Conservation (phyloP, 2,113 vertebrate genomes). For the Trichechus manatus region DNA sequence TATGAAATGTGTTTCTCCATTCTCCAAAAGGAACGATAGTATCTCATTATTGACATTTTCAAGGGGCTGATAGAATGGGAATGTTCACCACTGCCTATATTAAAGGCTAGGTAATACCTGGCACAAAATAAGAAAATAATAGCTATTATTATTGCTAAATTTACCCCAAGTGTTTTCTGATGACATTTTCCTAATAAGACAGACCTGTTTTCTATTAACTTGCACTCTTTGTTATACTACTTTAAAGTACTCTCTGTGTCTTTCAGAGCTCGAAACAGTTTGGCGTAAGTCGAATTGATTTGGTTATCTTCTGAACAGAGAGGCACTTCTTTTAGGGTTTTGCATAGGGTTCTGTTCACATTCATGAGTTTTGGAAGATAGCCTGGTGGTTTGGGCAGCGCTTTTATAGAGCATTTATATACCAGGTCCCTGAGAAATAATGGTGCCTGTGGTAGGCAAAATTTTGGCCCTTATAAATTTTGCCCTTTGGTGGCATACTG, state of each 20-base stretch:
- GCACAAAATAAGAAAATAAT: conserved; percentile 9
- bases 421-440: neutral
- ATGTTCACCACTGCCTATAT: neutral
- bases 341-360: neutral
- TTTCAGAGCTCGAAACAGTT: conserved; percentile 37
- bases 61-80: neutral
- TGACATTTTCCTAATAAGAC: conserved; percentile 31
- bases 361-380: neutral
- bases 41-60: neutral
- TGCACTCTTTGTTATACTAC: neutral
- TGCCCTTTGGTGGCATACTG: neutral
- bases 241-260: neutral
- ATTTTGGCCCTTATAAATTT: neutral
- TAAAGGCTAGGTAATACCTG: neutral
- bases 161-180: neutral
- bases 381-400: conserved; percentile 8
- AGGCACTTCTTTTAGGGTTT: neutral
- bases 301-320: neutral
- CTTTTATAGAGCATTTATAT: neutral
- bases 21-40: neutral
- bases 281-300: neutral
- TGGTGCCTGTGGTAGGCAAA: neutral
- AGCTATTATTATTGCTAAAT: conserved; percentile 31
- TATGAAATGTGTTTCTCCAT: neutral
- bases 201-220: neutral